phyloP scores from a whole-genome alignment of 2,113 vertebrate genomes.

The Pica pica region DNA sequence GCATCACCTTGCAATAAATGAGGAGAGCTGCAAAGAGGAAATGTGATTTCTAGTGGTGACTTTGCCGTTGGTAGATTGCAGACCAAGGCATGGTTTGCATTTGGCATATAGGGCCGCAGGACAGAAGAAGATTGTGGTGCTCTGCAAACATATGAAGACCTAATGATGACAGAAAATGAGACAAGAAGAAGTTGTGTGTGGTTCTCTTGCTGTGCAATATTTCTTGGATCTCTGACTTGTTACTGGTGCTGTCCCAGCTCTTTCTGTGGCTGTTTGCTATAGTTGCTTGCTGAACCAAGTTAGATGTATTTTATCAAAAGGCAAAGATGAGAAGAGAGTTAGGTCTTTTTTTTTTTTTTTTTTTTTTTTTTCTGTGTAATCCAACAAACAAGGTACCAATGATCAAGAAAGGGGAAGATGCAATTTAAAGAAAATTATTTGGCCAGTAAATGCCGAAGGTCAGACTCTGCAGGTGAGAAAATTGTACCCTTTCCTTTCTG shows the following conservation, averaged over 20 bases:
- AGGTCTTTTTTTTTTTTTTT: not conserved
- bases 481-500: not conserved
- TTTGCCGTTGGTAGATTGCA: not conserved
- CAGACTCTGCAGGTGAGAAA: not conserved
- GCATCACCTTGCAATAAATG: not conserved
- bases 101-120: not conserved
- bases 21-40: not conserved
- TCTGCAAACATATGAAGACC: not conserved
- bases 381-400: not conserved
- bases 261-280: not conserved
- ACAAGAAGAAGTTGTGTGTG: not conserved
- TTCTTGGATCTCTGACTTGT: not conserved
- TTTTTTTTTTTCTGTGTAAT: not conserved
- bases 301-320: not conserved
- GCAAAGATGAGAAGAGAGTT: not conserved
- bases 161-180: not conserved
- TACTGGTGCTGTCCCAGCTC: not conserved
- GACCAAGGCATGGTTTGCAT: not conserved
- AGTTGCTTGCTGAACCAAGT: not conserved
- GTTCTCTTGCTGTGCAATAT: not conserved
- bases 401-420: not conserved
- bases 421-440: not conserved
- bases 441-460: not conserved
- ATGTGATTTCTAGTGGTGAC: not conserved
- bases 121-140: not conserved